phyloP scores from a whole-genome alignment of 1,140 invertebrate species.

The Diplogasteroides magnus region DNA sequence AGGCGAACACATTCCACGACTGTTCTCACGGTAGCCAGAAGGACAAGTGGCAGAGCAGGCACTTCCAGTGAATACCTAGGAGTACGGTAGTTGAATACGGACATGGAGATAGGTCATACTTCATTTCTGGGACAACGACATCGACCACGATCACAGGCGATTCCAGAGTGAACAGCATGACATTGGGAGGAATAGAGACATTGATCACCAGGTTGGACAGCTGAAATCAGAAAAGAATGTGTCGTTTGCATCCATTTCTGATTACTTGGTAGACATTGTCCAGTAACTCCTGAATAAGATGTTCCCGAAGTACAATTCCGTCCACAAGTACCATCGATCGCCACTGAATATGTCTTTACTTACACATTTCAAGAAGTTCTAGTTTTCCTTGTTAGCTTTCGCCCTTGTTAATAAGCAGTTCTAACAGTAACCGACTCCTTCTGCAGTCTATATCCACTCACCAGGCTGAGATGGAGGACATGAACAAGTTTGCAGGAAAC shows the following conservation, averaged over 20 bases:
- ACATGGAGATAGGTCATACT: slow-evolving; percentile 1
- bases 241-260: neutral
- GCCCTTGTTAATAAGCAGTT: neutral
- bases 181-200: slow-evolving; percentile 54
- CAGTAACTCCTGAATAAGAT: slow-evolving; percentile 46
- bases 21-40: slow-evolving; percentile 39
- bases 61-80: slow-evolving; percentile 42
- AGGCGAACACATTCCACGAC: slow-evolving; percentile 45
- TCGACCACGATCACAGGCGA: slow-evolving; percentile 40
- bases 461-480: slow-evolving; percentile 37
- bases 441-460: neutral
- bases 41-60: slow-evolving; percentile 43
- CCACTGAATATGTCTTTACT: slow-evolving; percentile 38
- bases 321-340: slow-evolving; percentile 53
- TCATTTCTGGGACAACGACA: slow-evolving; percentile 46
- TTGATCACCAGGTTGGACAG: slow-evolving; percentile 37
- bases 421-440: neutral
- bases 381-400: too few relatives aligned
- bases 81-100: neutral
- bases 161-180: slow-evolving; percentile 47
- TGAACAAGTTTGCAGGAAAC: slow-evolving; percentile 42
- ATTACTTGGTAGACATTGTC: slow-evolving; percentile 48
- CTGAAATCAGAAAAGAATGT: slow-evolving; percentile 26
- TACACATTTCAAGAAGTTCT: too few relatives aligned
- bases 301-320: slow-evolving; percentile 37